These are phyloP conservation scores for Biston betularia DNA, from an alignment of 2,888 invertebrate genomes.

Conservation along the genomic window DNA sequence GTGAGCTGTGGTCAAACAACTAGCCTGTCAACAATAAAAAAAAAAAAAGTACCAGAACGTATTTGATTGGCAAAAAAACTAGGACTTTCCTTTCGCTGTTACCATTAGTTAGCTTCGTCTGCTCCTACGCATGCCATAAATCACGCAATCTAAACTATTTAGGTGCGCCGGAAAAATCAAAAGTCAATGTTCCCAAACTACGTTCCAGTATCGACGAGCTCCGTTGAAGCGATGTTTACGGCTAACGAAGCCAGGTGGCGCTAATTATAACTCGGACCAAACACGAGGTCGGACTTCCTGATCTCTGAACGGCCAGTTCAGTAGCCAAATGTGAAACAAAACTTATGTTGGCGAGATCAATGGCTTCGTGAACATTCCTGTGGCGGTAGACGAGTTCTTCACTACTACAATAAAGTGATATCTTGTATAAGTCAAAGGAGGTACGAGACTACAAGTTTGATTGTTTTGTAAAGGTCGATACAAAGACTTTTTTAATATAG, in stretches of 20 bases:
- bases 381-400: too few relatives aligned
- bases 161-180: constrained; percentile 26
- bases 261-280: constrained; percentile 32
- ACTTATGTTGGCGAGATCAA: constrained; percentile 9
- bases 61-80: not conserved
- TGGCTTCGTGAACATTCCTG: not conserved
- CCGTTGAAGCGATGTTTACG: constrained; percentile 25
- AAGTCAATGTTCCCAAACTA: constrained; percentile 34
- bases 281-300: constrained; percentile 29
- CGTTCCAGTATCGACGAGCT: constrained; percentile 21
- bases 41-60: not conserved
- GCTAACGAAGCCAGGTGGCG: constrained; percentile 32
- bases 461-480: too few relatives aligned
- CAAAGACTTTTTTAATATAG: too few relatives aligned
- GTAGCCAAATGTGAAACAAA: constrained; percentile 15
- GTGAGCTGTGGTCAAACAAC: too few relatives aligned
- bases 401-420: not conserved
- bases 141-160: constrained; percentile 31
- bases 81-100: constrained; percentile 7
- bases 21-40: too few relatives aligned
- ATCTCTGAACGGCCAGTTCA: constrained; percentile 3
- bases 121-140: constrained; percentile 18
- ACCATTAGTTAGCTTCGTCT: constrained; percentile 5
- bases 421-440: too few relatives aligned
- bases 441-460: too few relatives aligned